These are phyloP conservation scores for Chionodraco myersi DNA, from an alignment of 2,113 vertebrate species.

Conservation along the genomic window DNA sequence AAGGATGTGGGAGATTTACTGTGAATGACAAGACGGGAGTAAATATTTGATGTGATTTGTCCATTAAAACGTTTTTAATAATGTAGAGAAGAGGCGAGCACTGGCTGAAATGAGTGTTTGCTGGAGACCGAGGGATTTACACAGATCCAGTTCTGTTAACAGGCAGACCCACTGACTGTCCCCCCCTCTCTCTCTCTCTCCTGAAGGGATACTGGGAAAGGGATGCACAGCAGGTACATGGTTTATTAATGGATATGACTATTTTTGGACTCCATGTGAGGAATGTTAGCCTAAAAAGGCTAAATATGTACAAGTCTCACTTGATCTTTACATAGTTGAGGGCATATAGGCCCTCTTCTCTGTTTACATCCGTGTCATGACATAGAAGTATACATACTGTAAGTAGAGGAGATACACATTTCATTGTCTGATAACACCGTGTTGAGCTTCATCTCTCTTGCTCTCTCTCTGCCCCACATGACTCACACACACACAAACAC, in stretches of 20 bases:
- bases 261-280: constrained; percentile 64
- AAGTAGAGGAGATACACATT: constrained; percentile 2
- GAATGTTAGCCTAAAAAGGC: constrained; percentile 40
- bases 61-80: constrained; percentile 49
- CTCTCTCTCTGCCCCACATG: not conserved
- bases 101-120: constrained; percentile 37
- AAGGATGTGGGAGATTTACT: constrained; percentile 25
- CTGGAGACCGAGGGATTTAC: constrained; percentile 31
- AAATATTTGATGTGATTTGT: constrained; percentile 56
- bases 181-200: constrained; percentile 12
- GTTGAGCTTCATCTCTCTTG: not conserved
- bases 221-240: constrained; percentile 76
- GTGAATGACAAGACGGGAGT: constrained; percentile 41
- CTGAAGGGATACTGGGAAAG: constrained; percentile 55
- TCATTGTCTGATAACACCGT: constrained; percentile 8
- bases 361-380: not conserved
- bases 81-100: constrained; percentile 30
- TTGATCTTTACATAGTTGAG: constrained; percentile 29
- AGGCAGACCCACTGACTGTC: constrained; percentile 25
- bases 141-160: constrained; percentile 38
- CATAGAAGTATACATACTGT: constrained; percentile 16
- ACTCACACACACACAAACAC: constrained; percentile 20
- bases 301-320: constrained; percentile 39
- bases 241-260: constrained; percentile 75
- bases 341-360: not conserved